Base-by-base conservation (phyloP, 2,888 invertebrate genomes). In the Apomyelois bistriatella region DNA sequence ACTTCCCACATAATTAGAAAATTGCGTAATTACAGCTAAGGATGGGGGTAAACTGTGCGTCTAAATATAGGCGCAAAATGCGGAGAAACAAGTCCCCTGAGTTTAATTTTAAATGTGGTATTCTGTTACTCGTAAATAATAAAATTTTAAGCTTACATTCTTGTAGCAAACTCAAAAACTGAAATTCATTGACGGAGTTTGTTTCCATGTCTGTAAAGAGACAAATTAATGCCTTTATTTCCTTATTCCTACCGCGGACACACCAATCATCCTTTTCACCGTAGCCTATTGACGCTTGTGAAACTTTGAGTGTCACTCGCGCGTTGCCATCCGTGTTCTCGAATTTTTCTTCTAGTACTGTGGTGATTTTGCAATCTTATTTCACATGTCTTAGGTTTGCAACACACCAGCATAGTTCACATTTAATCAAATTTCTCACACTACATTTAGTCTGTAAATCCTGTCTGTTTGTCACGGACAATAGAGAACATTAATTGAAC, bases 401-500 rank as follows among this genome's bases (percentile, higher is more conserved):
- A 32, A 10, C 32, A 3, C 7, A 15, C 15, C 12, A 10, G 10
- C 40, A 40, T 12, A 16, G 40, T 9, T 16, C 8, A 40, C 15
- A 13, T 43, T 30, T 43, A 43, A 42, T 42, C 41, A 17, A 41
- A 43, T 30, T 43, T 43, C 28, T 22, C 43, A 30, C 43, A 30
- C 28, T 13, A 30, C 30, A 43, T 43, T 43, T 43, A 22, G 28
- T 43, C 43, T 12, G 43, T 30, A 13, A 30, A 28, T 43, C 28
- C 30, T 43, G 43, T 43, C 43, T 43, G 43, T 43, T 43, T 30
- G 43, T 43, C 30, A 30, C 28, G 8, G 30, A 43, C 43, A 43
- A 40, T 38, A 42, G 50, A 47, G 52, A 58, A 60, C 60, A 58
- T 54, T 57, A 58, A 60, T 60, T 60, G 60, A 57, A 58, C 58